Conservation (phyloP, 2,888 invertebrate species). For the Silvanus unidentatus region DNA sequence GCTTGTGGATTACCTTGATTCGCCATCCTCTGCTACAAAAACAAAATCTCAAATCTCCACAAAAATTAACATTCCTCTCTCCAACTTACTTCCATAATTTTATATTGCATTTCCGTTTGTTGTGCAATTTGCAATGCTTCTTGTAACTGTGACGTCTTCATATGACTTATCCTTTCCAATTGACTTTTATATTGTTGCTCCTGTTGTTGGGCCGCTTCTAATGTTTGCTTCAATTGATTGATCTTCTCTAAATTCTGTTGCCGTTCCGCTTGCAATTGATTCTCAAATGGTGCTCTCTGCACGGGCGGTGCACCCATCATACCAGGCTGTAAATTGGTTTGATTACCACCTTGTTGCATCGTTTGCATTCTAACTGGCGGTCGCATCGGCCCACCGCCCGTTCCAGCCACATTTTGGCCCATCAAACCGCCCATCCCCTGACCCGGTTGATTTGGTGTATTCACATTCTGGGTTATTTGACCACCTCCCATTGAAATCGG, state of each 20-base stretch:
- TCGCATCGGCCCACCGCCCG: conserved; percentile 34
- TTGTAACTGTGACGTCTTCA: conserved; percentile 54
- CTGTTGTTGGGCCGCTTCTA: conserved; percentile 75
- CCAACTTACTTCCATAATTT: conserved; percentile 53
- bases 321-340: conserved; percentile 30
- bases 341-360: conserved; percentile 27
- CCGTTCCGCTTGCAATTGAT: conserved; percentile 65
- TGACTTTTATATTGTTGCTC: conserved; percentile 74
- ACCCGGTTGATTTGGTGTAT: conserved; percentile 37
- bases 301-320: conserved; percentile 38
- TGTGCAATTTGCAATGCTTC: conserved; percentile 68
- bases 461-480: conserved; percentile 53
- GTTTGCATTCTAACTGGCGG: conserved; percentile 38
- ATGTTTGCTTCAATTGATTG: conserved; percentile 66
- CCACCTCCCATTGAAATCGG: conserved; percentile 56
- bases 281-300: conserved; percentile 40
- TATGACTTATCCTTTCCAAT: conserved; percentile 65
- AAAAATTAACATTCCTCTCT: background rate
- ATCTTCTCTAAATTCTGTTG: conserved; percentile 77
- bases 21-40: conserved; percentile 37
- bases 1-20: conserved; percentile 36
- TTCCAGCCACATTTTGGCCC: conserved; percentile 37
- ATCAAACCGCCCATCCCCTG: conserved; percentile 34
- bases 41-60: background rate
- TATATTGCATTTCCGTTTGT: conserved; percentile 75